These are phyloP conservation scores for Panurus biarmicus DNA, from an alignment of 2,113 vertebrate species.

Conservation along the genomic window DNA sequence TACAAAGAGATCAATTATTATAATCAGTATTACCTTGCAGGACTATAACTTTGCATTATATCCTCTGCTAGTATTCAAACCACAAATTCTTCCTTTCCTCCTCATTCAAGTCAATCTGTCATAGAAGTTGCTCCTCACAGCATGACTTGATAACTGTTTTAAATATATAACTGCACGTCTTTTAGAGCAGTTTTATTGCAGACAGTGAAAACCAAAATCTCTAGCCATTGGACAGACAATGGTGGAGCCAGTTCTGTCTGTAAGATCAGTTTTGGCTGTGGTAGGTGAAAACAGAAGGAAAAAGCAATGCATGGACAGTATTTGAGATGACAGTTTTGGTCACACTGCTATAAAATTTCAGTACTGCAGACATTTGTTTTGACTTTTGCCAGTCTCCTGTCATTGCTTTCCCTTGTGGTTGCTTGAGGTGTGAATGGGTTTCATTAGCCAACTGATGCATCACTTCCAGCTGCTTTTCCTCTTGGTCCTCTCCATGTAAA, in stretches of 20 bases:
- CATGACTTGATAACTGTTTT: neutral
- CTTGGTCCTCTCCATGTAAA: neutral
- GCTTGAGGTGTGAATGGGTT: neutral
- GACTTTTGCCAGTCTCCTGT: neutral
- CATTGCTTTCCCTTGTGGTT: neutral
- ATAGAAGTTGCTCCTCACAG: neutral
- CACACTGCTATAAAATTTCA: neutral
- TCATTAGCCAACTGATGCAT: neutral
- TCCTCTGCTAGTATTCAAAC: neutral
- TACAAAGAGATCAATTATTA: neutral
- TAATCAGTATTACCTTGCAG: neutral
- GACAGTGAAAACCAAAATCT: neutral
- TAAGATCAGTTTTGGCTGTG: neutral
- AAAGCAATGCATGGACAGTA: neutral
- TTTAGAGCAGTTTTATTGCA: neutral
- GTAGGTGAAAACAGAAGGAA: neutral
- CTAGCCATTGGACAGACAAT: rapidly evolving
- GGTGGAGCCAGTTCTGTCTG: neutral
- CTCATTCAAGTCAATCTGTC: neutral
- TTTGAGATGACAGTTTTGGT: neutral
- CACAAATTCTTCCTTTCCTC: neutral
- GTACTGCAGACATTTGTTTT: neutral
- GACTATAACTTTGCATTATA: neutral
- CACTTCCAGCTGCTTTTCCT: neutral
- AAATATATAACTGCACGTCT: neutral